Conservation (phyloP, 2,888 invertebrate species). For the Meiosimyza platycephala region DNA sequence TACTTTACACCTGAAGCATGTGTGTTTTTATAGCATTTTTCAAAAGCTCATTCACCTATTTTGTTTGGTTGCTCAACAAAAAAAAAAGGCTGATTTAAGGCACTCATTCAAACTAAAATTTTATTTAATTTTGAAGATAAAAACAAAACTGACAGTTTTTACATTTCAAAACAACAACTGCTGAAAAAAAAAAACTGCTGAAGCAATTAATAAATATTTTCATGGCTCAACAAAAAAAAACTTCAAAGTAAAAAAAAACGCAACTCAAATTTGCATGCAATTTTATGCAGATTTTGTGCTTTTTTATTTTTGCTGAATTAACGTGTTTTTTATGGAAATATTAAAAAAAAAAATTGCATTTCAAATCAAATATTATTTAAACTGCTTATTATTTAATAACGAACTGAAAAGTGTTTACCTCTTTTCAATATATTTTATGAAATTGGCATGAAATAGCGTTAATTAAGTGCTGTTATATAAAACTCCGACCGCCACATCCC, state of each 20-base stretch:
- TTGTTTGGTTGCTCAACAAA: too few relatives aligned
- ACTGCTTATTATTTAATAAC: conserved; percentile 4
- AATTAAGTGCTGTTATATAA: conserved; percentile 12
- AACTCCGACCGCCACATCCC: not conserved
- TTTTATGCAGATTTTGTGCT: conserved; percentile 11
- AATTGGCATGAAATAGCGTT: conserved; percentile 5
- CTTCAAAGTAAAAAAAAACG: not conserved
- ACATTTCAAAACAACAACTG: conserved; percentile 3
- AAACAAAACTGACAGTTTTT: too few relatives aligned
- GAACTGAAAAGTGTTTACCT: not conserved
- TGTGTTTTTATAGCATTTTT: too few relatives aligned
- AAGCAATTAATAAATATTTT: conserved; percentile 18
- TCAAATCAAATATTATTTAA: conserved; percentile 13
- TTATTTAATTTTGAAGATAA: too few relatives aligned
- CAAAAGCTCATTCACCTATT: too few relatives aligned
- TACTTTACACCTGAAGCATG: too few relatives aligned
- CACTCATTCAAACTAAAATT: too few relatives aligned
- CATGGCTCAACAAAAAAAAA: not conserved
- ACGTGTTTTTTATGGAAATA: not conserved
- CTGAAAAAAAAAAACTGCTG: conserved; percentile 19
- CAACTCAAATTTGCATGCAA: conserved; percentile 25
- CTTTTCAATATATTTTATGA: too few relatives aligned
- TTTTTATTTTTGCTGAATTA: not conserved
- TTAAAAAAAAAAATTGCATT: not conserved
- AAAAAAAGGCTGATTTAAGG: too few relatives aligned